Evolutionary conservation across 2,797 vertebrate species (phyloP), one percentile per base, ranked within the genome.

Genomic region (Catamblyrhynchus diadema): DNA sequence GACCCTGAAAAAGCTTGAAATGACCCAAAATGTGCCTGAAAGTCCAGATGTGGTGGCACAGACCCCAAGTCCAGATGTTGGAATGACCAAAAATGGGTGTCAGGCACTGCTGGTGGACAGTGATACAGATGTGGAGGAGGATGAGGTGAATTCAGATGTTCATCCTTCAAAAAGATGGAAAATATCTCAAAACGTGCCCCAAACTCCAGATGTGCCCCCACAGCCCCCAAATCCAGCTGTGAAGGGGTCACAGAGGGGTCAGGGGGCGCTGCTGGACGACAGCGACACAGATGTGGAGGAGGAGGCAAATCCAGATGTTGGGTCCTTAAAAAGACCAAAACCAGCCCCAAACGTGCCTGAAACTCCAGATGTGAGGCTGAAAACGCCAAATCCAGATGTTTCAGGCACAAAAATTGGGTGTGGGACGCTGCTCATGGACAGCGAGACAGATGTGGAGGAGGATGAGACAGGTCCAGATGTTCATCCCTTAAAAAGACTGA

Each of bases 401-500:
- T 10, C 10, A 4, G 25, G 11, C 14, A 4, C 17, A 7, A 18
- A 13, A 30, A 16, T 4, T 3, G 10, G 32, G 6, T 4, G 19
- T 10, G 4, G 10, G 19, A 7, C 0, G 4, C 19, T 28, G 24
- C 8, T 35, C 25, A 20, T 6, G 53, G 70, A 18, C n/a, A 72
- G n/a, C 1, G 8, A 35, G 2, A 30, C 53, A 25, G 56, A 60
- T 32, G 44, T 37, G 44, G 44, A 74, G 24, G 41, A 56, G 23
- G 69, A 42, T 5, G 30, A 42, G 39, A 2, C 0, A 1, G 2
- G 7, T 42, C 39, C 39, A 44, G 69, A 56, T 71, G 32, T 54
- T n/a, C 3, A 0, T 12, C 37, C 37, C 6, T 19, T 23, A 15
- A 54, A 27, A 42, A 42, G 23, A 25, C 3, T 0, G 4, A 41